A percentile compares a stretch with the other conserved stretches of the same genome.
Evolutionary conservation across 1,140 invertebrate species (phyloP).

Genomic region (Orchestia grillus): DNA sequence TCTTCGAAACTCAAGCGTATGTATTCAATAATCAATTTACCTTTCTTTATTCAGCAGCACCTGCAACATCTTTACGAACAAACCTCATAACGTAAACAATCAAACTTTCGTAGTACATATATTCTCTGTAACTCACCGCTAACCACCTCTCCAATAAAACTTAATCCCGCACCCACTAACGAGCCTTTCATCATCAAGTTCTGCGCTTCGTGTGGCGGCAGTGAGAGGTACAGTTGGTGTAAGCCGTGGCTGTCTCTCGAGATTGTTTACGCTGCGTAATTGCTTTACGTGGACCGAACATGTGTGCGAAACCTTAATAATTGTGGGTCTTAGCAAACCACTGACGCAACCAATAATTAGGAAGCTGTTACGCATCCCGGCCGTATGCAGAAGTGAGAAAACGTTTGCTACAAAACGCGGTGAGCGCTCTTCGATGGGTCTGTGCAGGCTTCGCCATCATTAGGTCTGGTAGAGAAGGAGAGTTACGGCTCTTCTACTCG

Average conservation of each 20-base stretch:
- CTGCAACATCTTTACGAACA: not conserved
- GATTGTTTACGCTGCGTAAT: not conserved
- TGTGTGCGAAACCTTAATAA: slow-evolving; percentile 23
- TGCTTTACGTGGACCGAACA: not conserved
- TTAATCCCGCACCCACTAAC: not conserved
- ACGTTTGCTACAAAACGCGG: not conserved
- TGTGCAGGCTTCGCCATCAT: not conserved
- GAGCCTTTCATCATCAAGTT: not conserved
- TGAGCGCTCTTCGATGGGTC: not conserved
- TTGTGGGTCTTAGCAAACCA: not conserved
- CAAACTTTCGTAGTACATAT: not conserved
- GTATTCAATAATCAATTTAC: not conserved
- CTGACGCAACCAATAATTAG: slow-evolving; percentile 16
- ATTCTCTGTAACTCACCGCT: not conserved
- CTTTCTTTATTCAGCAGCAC: not conserved
- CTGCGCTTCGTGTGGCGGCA: not conserved
- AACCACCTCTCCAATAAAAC: not conserved
- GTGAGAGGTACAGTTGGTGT: not conserved
- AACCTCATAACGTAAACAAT: not conserved
- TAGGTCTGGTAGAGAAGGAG: not conserved
- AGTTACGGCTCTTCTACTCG: not conserved
- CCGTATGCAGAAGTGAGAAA: slow-evolving; percentile 44
- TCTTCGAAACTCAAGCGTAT: not conserved
- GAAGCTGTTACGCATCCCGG: not conserved
- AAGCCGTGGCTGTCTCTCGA: not conserved